phyloP scores from a whole-genome alignment of 2,888 invertebrate species.

The Microctonus hyperodae region DNA sequence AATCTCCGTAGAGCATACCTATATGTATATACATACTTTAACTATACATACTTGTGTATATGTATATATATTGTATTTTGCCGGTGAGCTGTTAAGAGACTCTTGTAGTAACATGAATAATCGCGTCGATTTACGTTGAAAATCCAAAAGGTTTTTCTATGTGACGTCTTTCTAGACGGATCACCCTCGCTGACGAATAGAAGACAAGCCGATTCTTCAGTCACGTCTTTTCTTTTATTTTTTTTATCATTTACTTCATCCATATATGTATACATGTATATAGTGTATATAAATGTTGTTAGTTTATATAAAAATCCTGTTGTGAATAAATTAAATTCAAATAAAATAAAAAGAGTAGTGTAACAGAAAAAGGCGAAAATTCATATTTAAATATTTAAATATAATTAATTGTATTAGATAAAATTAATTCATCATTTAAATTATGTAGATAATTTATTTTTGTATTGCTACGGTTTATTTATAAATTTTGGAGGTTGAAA shows the following conservation, averaged over 20 bases:
- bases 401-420: no score
- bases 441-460: neutral
- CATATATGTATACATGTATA: no score
- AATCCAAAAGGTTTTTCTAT: slow-evolving; percentile 35
- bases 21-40: neutral
- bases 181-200: slow-evolving; percentile 19
- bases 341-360: no score
- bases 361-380: no score
- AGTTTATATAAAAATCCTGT: no score
- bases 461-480: slow-evolving; percentile 1
- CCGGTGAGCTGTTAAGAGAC: slow-evolving; percentile 41
- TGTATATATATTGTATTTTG: slow-evolving; percentile 14
- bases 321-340: no score
- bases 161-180: slow-evolving; percentile 2
- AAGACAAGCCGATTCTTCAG: slow-evolving; percentile 21
- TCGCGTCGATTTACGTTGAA: slow-evolving; percentile 39
- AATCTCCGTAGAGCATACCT: slow-evolving; percentile 16
- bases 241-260: neutral
- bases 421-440: neutral
- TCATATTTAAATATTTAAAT: no score
- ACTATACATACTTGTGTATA: neutral
- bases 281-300: no score
- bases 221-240: slow-evolving; percentile 1
- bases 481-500: slow-evolving; percentile 8
- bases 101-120: slow-evolving; percentile 38